phyloP scores from a whole-genome alignment of 2,113 vertebrate species.

The Falco punctatus region DNA sequence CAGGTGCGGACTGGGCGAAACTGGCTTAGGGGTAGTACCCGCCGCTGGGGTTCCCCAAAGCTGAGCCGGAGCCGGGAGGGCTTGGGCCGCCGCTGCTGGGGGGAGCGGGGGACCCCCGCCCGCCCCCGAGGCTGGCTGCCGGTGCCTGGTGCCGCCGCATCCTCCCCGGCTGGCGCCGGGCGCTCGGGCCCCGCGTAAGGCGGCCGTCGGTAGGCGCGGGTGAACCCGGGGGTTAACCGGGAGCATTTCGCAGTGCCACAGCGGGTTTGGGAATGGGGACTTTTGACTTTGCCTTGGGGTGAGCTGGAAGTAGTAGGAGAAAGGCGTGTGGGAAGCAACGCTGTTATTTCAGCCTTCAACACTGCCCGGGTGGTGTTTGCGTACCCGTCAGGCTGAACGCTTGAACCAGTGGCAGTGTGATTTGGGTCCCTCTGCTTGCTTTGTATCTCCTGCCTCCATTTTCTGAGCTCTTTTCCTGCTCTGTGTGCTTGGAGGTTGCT shows the following conservation, averaged over 20 bases:
- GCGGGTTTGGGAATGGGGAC: not conserved
- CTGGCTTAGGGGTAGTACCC: not conserved
- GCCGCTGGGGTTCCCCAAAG: not conserved
- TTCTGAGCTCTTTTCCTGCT: not conserved
- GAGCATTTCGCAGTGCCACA: not conserved
- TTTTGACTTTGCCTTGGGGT: accelerated
- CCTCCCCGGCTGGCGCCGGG: not conserved
- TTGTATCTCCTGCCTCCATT: not conserved
- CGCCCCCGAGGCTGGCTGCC: not conserved
- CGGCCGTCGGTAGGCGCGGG: not conserved
- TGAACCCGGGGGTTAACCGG: not conserved
- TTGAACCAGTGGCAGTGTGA: not conserved
- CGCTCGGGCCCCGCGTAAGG: not conserved
- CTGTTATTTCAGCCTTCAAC: not conserved
- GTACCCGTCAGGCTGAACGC: accelerated
- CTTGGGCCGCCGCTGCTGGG: too few species aligned
- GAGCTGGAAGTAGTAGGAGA: not conserved
- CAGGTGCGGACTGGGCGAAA: not conserved
- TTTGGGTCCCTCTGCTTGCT: not conserved
- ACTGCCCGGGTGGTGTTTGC: not conserved
- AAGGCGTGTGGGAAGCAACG: accelerated
- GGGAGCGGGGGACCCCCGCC: not conserved
- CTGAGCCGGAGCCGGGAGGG: not conserved
- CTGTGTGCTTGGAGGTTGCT: not conserved
- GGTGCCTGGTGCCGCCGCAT: accelerated